Evolutionary conservation across 30 jellyfish, hydroid and myxozoan genomes (phyloP).

Genomic region (Aurelia aurita): DNA sequence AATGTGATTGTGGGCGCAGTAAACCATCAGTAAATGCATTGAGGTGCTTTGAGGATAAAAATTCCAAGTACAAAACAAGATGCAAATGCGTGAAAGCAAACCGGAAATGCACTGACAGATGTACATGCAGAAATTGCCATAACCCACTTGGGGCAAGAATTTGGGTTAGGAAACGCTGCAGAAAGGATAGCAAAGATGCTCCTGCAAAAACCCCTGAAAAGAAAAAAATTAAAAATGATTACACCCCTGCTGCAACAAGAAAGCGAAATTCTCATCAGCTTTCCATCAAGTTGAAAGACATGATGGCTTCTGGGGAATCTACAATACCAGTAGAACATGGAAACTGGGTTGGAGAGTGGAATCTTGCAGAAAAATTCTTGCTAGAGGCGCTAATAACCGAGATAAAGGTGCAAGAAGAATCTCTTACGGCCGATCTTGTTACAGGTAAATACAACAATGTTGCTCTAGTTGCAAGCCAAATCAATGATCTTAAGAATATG

Average conservation of each 20-base stretch:
- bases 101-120: slow-evolving; percentile 71
- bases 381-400: slow-evolving; percentile 90
- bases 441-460: slow-evolving; percentile 74
- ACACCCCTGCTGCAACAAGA: slow-evolving; percentile 51
- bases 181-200: too few species aligned
- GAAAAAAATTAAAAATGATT: slow-evolving; percentile 19
- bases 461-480: slow-evolving; percentile 71
- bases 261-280: slow-evolving; percentile 82
- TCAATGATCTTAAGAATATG: slow-evolving; percentile 57
- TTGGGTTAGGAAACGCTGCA: too few species aligned
- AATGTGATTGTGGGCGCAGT: slow-evolving; percentile 96
- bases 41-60: slow-evolving; percentile 76
- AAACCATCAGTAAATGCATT: slow-evolving; percentile 62
- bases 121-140: slow-evolving; percentile 87
- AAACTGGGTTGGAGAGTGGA: slow-evolving; percentile 81
- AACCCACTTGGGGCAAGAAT: slow-evolving; percentile 86
- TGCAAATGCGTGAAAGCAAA: slow-evolving; percentile 84
- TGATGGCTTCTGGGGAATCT: slow-evolving; percentile 56
- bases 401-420: slow-evolving; percentile 81
- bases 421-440: slow-evolving; percentile 84
- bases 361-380: slow-evolving; percentile 75
- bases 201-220: slow-evolving; percentile 27
- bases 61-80: slow-evolving; percentile 83
- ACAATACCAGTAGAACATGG: slow-evolving; percentile 76
- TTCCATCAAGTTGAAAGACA: slow-evolving; percentile 49